Evolutionary conservation across 2,113 vertebrate species (phyloP), one percentile per base, ranked within the genome.

Genomic region (Oenanthe melanoleuca): DNA sequence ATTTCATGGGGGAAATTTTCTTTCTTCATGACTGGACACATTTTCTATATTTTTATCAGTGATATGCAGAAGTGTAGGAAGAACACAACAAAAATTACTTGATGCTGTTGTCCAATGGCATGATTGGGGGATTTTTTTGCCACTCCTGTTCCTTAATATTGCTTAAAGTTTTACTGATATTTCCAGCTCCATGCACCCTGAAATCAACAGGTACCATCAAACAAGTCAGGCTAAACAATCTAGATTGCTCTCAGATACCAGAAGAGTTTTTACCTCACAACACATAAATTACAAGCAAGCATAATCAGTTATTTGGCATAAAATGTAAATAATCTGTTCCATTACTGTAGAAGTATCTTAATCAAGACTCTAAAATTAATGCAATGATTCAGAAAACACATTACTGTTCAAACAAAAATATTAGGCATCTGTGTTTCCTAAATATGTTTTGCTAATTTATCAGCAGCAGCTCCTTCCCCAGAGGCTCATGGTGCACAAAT

Each of bases 391-490:
- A 88, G 75, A 86, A 80, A 90, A 80, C 70, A 82, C 49, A 64
- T 71, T 89, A 71, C 78, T 83, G 28, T 65, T 93, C 74, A 89
- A 83, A 86, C 69, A 88, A 87, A 95, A 85, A 88, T 87, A 88
- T 72, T 60, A 81, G 60, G 75, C 74, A 85, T 93, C 92, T 95
- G 88, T 87, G 81, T 89, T 89, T 91, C 90, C 66, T 67, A 88
- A 86, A 79, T 86, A 83, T 3, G 23, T 31, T 79, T 89, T 77
- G 70, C 64, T 77, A 69, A 73, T 88, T 88, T 90, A 60, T 38
- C 80, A 88, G 63, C 56, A 93, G 73, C 19, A 67, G 70, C 69
- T 92, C 57, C 24, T 86, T 82, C 71, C 86, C 60, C 60, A 82
- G 86, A 53, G 56, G 57, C 57, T 84, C 61, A 4, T 2, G 8